A percentile compares a stretch with the other conserved stretches of the same genome.
Conservation (phyloP, 92 coral and sea anemone species). For the Ricordea florida region DNA sequence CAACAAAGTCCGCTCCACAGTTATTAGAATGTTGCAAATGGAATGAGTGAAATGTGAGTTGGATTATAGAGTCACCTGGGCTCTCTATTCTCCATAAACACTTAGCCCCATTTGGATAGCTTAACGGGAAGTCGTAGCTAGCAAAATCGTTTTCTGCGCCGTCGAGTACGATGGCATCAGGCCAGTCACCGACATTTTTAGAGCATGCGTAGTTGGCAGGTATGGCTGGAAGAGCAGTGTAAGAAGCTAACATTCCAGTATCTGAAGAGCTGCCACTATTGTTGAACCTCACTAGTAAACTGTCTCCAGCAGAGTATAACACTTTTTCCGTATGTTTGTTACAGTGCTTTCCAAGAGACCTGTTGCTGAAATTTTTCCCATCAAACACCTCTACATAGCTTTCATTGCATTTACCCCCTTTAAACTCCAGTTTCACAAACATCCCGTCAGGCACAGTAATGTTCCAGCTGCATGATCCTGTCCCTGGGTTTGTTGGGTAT, state of each 20-base stretch:
- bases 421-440: constrained; percentile 15
- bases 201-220: not conserved
- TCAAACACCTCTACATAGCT: constrained; percentile 32
- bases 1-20: constrained; percentile 30
- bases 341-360: constrained; percentile 22
- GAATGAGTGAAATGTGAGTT: constrained; percentile 24
- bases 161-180: constrained; percentile 10
- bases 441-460: constrained; percentile 46
- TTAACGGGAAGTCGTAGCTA: constrained; percentile 29
- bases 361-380: not conserved
- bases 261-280: too few species aligned
- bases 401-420: constrained; percentile 1
- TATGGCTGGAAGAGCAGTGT: too few species aligned
- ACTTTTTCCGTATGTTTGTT: not conserved
- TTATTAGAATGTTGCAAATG: constrained; percentile 3
- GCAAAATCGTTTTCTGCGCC: constrained; percentile 40
- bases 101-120: constrained; percentile 19
- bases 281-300: too few species aligned
- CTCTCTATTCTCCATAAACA: constrained; percentile 38
- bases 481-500: constrained; percentile 40
- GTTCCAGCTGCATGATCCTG: constrained; percentile 52
- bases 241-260: too few species aligned
- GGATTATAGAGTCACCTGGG: constrained; percentile 17
- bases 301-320: constrained; percentile 33
- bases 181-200: constrained; percentile 19